Base-by-base conservation (phyloP, 2,888 invertebrate species). In the Bembecia ichneumoniformis region DNA sequence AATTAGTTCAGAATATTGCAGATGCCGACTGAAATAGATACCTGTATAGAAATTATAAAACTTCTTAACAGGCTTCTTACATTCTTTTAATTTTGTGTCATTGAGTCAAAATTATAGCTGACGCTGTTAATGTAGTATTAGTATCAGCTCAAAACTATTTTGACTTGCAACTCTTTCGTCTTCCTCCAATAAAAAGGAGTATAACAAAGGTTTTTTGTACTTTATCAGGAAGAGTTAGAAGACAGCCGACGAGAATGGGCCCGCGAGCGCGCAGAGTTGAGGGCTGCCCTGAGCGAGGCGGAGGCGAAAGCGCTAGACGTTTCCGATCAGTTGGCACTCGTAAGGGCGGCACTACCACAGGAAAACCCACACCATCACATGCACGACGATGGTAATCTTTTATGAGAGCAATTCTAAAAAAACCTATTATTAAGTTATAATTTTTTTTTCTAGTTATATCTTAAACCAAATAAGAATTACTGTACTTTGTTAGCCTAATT, bases 271-370 rank as follows among this genome's bases (percentile, higher is more conserved):
- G 89, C 91, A 13, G 90, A 91, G 56, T 74, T 94, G 51, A 90
- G 91, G 11, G 90, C 91, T 16, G 91, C 92, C 49, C 75, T 94
- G 53, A 91, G 93, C n/a, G 90, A 89, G 57, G 91, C 91, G 3
- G 92, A 94, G 63, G 94, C 94, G 61, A 92, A 93, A 59, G 91
- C 93, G 20, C 88, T 91, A 0, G 93, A 94, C 71, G 80, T 95
- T 14, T 77, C 71, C 71, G 91, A 70, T 90, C 91, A 76, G 71
- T 91, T 75, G 77, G 73, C 71, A 1, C 52, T 83, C 0, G 59
- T 84, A 9, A 58, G 60, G 88, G 64, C 91, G 75, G 62, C 90
- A 81, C 51, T 87, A 89, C 74, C 90, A 74, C 62, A 89, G 60
- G 70, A 80, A 74, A 61, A 77, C 61, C 58, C 73, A 11, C 65